phyloP scores from a whole-genome alignment of 2,888 invertebrate genomes.

The Flexamia atlantica region DNA sequence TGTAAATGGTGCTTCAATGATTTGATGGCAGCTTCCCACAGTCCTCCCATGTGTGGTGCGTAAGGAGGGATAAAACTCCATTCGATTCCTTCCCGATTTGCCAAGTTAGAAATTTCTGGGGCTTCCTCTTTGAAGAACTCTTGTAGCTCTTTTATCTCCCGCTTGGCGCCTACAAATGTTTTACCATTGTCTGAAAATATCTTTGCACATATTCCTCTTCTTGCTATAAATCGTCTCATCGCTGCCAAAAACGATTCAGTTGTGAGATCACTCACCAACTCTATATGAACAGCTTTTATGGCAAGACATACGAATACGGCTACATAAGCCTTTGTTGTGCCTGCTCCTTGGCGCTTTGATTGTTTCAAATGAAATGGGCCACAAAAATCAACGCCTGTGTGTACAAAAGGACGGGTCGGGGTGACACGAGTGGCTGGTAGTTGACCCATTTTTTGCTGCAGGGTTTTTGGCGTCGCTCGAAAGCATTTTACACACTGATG shows the following conservation, averaged over 20 bases:
- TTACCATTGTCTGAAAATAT: background rate
- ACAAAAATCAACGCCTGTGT: slow-evolving; percentile 68
- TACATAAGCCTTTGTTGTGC: slow-evolving; percentile 69
- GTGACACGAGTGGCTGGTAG: slow-evolving; percentile 69
- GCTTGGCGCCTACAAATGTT: too few species aligned
- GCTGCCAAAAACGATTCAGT: slow-evolving; percentile 71
- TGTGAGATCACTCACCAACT: slow-evolving; percentile 71
- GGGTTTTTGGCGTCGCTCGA: slow-evolving; percentile 62
- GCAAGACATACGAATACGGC: slow-evolving; percentile 70
- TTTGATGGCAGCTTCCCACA: background rate
- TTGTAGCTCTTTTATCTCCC: too few species aligned
- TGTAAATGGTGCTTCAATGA: background rate
- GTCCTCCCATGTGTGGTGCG: background rate
- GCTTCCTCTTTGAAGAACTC: too few species aligned
- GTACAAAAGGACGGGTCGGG: slow-evolving; percentile 68
- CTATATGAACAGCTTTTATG: slow-evolving; percentile 71
- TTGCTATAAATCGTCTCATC: slow-evolving; percentile 70
- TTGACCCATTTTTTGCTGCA: slow-evolving; percentile 69
- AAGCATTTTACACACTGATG: slow-evolving; percentile 66
- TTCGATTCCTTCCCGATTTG: too few species aligned
- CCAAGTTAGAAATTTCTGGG: too few species aligned
- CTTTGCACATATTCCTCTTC: slow-evolving; percentile 68
- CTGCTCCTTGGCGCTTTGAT: slow-evolving; percentile 65
- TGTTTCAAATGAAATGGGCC: slow-evolving; percentile 68
- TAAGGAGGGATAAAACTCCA: background rate